Base-by-base conservation (phyloP, 2,113 vertebrate species). In the Azemiops feae region DNA sequence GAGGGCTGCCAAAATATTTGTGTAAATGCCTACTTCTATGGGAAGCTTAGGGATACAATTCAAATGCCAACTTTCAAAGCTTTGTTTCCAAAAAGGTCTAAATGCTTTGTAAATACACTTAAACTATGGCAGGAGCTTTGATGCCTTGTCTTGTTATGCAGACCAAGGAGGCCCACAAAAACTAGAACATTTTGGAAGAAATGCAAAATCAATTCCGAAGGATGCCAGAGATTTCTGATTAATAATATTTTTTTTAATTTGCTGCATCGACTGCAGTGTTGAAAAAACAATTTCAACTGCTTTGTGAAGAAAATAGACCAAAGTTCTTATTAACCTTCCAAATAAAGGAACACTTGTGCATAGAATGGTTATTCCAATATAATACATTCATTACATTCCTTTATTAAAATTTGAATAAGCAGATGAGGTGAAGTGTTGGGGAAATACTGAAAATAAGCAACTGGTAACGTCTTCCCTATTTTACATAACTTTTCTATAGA, bases 31-130 rank as follows among this genome's bases (percentile, higher is more conserved):
- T 90, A 86, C 74, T 90, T 93, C 60, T n/a, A 86, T 64, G 86
- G 92, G 81, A 90, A 86, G 55, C 52, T 90, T 90, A 93, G 54
- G 88, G 55, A 25, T 90, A 86, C 57, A 93, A 93, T 90, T 90
- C 58, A 90, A 93, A 93, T 87, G 92, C 88, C 92, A 86, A 57
- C 55, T 47, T 90, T 93, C 54, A 90, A 90, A 93, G 74, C 74
- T 90, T 90, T 90, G 74, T 93, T 90, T 45, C 74, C 54, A 86
- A 89, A 81, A 93, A 39, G 54, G 55, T 93, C 53, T 93, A 93
- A 93, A 93, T 57, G 88, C 45, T 93, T 93, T 90, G 74, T 89
- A 90, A 90, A 93, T 93, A 81, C 52, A 93, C 58, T 93, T 93
- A 89, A 93, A 87, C 53, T 58, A 55, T 86, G 88, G 74, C 88